Conservation (phyloP, 2,888 invertebrate genomes). For the Heliconius sara region DNA sequence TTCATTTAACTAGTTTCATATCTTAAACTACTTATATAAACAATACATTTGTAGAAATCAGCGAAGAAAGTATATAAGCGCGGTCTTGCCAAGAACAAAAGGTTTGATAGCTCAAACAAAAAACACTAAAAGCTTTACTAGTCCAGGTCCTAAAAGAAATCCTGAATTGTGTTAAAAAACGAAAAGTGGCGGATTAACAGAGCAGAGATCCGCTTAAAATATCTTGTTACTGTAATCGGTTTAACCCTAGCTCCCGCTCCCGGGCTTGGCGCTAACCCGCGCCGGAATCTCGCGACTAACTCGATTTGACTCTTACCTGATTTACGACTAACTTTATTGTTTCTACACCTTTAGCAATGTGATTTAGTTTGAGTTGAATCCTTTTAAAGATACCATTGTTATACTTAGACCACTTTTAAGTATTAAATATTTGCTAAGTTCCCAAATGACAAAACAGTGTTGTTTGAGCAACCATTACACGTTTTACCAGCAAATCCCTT, state of each 20-base stretch:
- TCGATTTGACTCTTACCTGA: constrained; percentile 67
- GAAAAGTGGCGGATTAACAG: constrained; percentile 51
- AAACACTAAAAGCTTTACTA: constrained; percentile 37
- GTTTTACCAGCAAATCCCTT: neutral
- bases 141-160: constrained; percentile 37
- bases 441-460: too few species aligned
- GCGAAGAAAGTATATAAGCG: neutral
- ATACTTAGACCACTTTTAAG: neutral
- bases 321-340: constrained; percentile 50
- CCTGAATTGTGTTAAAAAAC: constrained; percentile 48
- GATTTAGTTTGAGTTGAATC: constrained; percentile 4
- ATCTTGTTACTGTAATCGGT: constrained; percentile 79
- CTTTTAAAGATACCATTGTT: neutral
- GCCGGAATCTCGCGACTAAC: constrained; percentile 59
- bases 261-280: constrained; percentile 44
- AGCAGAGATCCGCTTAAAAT: constrained; percentile 68
- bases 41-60: neutral
- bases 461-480: too few species aligned
- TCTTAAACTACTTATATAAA: neutral
- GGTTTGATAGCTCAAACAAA: constrained; percentile 39
- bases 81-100: constrained; percentile 36
- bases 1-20: too few species aligned
- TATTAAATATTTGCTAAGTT: neutral
- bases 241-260: constrained; percentile 65
- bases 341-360: constrained; percentile 16